Base-by-base conservation (phyloP, 2,888 invertebrate species). In the Xylocampa areola region DNA sequence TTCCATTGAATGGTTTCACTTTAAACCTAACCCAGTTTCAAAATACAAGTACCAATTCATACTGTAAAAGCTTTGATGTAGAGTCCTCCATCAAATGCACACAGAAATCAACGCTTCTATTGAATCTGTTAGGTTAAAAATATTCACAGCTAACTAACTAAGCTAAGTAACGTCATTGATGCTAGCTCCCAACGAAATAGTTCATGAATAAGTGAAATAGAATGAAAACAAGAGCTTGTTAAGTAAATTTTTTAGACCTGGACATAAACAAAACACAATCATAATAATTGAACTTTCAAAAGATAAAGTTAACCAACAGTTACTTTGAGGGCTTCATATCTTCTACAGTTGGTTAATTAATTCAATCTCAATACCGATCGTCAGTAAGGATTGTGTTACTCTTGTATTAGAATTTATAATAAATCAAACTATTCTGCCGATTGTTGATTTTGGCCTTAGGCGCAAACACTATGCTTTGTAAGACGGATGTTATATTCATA, bases 131-230 rank as follows among this genome's bases (percentile, higher is more conserved):
- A 14, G 60, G 8, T 43, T 37, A 5, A 33, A 51, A 67, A 67
- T 67, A 50, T 66, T 49, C 44, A 36, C 30, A 41, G 11, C 19
- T 59, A 50, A 66, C 41, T 10, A 23, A 53, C 44, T 53, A 41
- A 50, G 59, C 41, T 10, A 23, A 53, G 49, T 53, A 41, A 59
- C 27, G 39, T 16, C 23, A 58, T 11, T 44, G 66, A 58, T 33
- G 25, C 41, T 32, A 29, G 32, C 29, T 43, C 4, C 23, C 37
- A 39, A 11, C 16, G 19, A 30, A 57, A 65, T 30, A 30, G 21
- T 44, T 16, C 8, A n/a, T 44, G 43, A 43, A 45, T 50, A 65
- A 41, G 16, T 4, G 3, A 50, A 41, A 41, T 37, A 7, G 3
- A 17, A 27, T 41, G 39, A 39, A 39, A 45, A 32, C 19, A 33